Evolutionary conservation across 2,888 invertebrate genomes (phyloP).

Genomic region (Conus canariensis): DNA sequence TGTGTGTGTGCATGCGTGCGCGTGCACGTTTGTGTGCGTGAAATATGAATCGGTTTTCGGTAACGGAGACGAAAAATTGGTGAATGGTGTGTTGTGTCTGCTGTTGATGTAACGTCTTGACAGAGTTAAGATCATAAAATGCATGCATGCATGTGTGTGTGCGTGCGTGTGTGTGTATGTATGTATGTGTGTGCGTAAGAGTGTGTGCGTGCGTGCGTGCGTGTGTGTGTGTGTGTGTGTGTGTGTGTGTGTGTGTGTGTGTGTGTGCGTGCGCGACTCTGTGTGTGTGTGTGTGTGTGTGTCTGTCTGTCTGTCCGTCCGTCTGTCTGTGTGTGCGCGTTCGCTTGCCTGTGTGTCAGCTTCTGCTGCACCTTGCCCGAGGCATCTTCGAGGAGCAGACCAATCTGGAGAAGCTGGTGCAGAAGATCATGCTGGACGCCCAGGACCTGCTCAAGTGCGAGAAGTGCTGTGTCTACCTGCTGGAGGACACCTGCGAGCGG

Average conservation of each 20-base stretch:
- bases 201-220: too few relatives aligned
- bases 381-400: conserved; percentile 98
- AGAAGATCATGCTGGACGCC: conserved; percentile 97
- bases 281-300: not conserved
- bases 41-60: too few relatives aligned
- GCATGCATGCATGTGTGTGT: not conserved
- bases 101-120: not conserved
- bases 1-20: not conserved
- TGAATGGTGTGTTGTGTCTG: not conserved
- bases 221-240: not conserved
- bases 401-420: conserved; percentile 95
- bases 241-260: not conserved
- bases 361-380: conserved; percentile 92
- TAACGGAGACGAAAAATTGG: too few relatives aligned
- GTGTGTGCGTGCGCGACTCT: not conserved
- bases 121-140: not conserved
- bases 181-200: not conserved
- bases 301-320: not conserved
- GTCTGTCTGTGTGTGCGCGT: not conserved
- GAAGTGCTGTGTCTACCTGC: conserved; percentile 91
- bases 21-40: not conserved
- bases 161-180: not conserved
- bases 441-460: conserved; percentile 94
- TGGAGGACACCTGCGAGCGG: conserved; percentile 64
- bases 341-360: conserved; percentile 81